A percentile compares a stretch with the other conserved stretches of the same genome.
phyloP scores from a whole-genome alignment of 2,888 invertebrate genomes.

The Megamerina dolium region DNA sequence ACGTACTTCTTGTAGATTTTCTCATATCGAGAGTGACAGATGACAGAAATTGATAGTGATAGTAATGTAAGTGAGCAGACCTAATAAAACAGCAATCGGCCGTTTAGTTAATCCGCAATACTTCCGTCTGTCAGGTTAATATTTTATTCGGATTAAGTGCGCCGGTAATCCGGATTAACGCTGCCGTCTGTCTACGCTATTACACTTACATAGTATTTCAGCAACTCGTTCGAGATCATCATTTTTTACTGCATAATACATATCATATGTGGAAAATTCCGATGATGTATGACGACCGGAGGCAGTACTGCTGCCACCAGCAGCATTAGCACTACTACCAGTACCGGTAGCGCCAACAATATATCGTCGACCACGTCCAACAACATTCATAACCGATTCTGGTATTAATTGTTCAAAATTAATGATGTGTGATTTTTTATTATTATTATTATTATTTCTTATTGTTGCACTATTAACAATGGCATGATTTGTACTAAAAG shows the following conservation, averaged over 20 bases:
- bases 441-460: conserved; percentile 2
- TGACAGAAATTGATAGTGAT: no score
- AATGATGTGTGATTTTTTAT: conserved; percentile 24
- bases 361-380: conserved; percentile 34
- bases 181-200: no score
- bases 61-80: no score
- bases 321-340: conserved; percentile 22
- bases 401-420: conserved; percentile 46
- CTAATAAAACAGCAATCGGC: no score
- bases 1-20: no score
- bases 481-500: no score
- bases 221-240: conserved; percentile 49
- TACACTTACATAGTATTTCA: conserved; percentile 43
- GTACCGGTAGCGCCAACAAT: conserved; percentile 7
- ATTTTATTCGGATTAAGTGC: no score
- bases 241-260: conserved; percentile 48
- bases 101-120: no score
- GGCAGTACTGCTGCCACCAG: conserved; percentile 20
- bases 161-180: no score
- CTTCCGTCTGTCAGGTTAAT: no score
- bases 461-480: conserved; percentile 2
- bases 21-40: no score
- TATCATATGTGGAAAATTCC: conserved; percentile 43
- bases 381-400: conserved; percentile 47
- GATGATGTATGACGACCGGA: conserved; percentile 27